Evolutionary conservation across 2,797 vertebrate genomes (phyloP).

Genomic region (Brachyrhaphis roseni): DNA sequence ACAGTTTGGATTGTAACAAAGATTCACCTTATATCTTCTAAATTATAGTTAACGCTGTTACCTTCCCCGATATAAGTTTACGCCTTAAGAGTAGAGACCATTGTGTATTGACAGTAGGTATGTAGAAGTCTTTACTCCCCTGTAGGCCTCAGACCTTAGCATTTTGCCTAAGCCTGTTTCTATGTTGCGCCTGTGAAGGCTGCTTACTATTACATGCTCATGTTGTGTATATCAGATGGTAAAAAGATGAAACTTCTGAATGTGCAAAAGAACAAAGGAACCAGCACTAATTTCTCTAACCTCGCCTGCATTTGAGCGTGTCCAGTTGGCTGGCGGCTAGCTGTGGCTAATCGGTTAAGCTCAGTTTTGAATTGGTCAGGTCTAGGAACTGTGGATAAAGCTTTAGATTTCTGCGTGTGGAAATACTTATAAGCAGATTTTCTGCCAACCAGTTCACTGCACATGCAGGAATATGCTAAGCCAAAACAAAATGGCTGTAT

Average conservation of each 20-base stretch:
- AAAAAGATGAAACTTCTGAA: not conserved
- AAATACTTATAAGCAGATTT: not conserved
- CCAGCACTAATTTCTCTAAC: not conserved
- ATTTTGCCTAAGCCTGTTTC: not conserved
- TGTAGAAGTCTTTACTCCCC: not conserved
- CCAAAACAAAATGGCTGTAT: not conserved
- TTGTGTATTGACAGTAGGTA: not conserved
- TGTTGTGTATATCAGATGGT: not conserved
- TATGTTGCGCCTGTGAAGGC: not conserved
- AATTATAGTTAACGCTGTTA: not conserved
- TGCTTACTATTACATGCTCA: not conserved
- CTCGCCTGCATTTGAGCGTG: not conserved
- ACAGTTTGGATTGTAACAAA: not conserved
- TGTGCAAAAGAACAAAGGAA: not conserved
- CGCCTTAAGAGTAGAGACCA: not conserved
- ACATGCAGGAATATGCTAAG: not conserved
- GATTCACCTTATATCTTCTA: not conserved
- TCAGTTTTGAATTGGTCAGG: not conserved
- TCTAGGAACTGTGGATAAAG: not conserved
- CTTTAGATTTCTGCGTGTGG: not conserved
- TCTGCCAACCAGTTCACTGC: not conserved
- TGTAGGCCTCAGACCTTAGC: not conserved
- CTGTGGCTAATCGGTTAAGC: not conserved
- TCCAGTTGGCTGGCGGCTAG: not conserved
- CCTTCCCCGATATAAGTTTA: not conserved